A percentile compares a stretch with the other conserved stretches of the same genome.
phyloP scores from a whole-genome alignment of 1,140 invertebrate genomes.

The Euschistus heros region DNA sequence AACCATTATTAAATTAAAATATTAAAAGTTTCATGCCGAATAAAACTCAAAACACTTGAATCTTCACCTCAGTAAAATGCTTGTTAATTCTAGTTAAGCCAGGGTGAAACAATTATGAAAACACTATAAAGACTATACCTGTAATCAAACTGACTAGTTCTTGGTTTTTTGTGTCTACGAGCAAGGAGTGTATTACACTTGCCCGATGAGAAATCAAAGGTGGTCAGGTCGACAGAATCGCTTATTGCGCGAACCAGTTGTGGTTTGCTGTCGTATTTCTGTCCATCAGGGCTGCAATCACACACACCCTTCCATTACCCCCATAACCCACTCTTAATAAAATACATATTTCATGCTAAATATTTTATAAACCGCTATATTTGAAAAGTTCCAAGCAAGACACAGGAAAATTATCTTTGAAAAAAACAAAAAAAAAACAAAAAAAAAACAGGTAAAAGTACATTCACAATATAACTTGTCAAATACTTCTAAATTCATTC shows the following conservation, averaged over 20 bases:
- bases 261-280: slow-evolving; percentile 70
- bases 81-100: background rate
- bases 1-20: too few relatives aligned
- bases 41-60: background rate
- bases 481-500: background rate
- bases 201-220: slow-evolving; percentile 72
- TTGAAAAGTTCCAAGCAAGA: background rate
- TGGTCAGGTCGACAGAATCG: slow-evolving; percentile 64
- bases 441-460: too few relatives aligned
- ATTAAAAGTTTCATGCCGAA: too few relatives aligned
- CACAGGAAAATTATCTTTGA: background rate
- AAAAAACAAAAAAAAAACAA: background rate
- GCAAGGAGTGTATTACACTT: slow-evolving; percentile 53
- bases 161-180: slow-evolving; percentile 52
- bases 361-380: background rate
- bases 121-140: slow-evolving; percentile 37
- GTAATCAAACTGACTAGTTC: slow-evolving; percentile 51
- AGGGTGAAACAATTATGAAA: too few relatives aligned
- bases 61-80: background rate
- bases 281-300: slow-evolving; percentile 56
- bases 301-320: slow-evolving; percentile 22
- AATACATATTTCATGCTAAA: background rate
- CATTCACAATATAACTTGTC: background rate
- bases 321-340: slow-evolving; percentile 9
- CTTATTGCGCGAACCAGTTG: slow-evolving; percentile 66